A percentile compares a stretch with the other conserved stretches of the same genome.
These are phyloP conservation scores for Lepidotrigona ventralis DNA, from an alignment of 1,140 invertebrate species.

Conservation along the genomic window DNA sequence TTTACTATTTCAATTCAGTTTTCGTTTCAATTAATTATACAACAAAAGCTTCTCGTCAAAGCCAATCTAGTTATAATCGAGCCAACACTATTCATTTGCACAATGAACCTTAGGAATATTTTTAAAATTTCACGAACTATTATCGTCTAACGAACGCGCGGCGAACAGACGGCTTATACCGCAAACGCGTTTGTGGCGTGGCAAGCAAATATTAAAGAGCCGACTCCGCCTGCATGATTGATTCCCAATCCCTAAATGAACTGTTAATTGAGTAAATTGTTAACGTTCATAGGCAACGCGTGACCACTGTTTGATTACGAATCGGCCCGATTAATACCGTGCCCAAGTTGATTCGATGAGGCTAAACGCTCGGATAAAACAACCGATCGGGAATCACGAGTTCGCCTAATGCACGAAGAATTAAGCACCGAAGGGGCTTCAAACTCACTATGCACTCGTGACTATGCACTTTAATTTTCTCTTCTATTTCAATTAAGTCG, in stretches of 20 bases:
- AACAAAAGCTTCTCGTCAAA: too few relatives aligned
- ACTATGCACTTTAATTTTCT: too few relatives aligned
- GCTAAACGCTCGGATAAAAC: conserved; percentile 41
- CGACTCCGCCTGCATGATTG: neutral
- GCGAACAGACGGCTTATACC: neutral
- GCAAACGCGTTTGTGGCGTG: neutral
- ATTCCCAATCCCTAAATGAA: conserved; percentile 16
- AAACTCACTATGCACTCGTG: neutral
- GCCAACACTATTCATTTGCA: too few relatives aligned
- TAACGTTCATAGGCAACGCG: neutral
- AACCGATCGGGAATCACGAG: neutral
- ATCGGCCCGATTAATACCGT: conserved; percentile 36
- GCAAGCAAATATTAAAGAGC: conserved; percentile 27
- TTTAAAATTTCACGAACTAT: neutral
- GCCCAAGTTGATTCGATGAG: neutral
- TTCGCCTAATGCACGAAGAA: neutral
- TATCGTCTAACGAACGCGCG: neutral
- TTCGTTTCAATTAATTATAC: too few relatives aligned
- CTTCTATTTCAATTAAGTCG: too few relatives aligned
- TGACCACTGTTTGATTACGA: conserved; percentile 32
- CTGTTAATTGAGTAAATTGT: conserved; percentile 41
- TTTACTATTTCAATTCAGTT: too few relatives aligned
- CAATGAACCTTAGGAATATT: neutral
- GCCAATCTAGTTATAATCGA: too few relatives aligned
- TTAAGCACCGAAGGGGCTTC: neutral